Percentiles rank a stretch among this genome's conserved stretches.
Evolutionary conservation across 2,888 invertebrate species (phyloP).

Genomic region (Lissonota sp.): DNA sequence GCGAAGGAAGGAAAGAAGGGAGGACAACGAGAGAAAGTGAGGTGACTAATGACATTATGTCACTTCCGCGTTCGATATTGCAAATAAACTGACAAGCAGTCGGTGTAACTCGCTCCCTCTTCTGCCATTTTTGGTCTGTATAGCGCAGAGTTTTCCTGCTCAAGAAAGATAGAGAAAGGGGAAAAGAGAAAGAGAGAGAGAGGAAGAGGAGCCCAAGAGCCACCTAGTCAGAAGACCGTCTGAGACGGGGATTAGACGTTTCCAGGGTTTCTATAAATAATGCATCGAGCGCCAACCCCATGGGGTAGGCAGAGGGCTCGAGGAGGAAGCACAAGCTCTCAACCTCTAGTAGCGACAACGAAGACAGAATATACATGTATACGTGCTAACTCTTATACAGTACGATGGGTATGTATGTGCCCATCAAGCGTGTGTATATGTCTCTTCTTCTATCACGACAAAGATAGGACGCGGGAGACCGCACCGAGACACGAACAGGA

Average conservation of each 20-base stretch:
- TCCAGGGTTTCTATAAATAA: conserved; percentile 79
- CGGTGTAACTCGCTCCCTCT: conserved; percentile 1
- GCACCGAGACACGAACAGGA: conserved; percentile 23
- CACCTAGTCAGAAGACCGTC: conserved; percentile 74
- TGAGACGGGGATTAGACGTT: conserved; percentile 79
- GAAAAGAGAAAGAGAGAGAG: too few relatives aligned
- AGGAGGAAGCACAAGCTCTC: conserved; percentile 30
- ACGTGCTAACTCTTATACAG: neutral
- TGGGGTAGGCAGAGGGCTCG: conserved; percentile 40
- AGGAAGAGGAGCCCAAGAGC: conserved; percentile 37
- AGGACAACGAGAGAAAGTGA: conserved; percentile 14
- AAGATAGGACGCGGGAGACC: conserved; percentile 25
- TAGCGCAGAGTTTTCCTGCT: conserved; percentile 36
- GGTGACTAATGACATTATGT: conserved; percentile 62
- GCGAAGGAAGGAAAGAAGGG: neutral
- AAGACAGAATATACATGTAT: neutral
- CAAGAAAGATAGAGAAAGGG: conserved; percentile 14
- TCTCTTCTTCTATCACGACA: conserved; percentile 4
- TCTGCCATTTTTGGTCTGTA: neutral
- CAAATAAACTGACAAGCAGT: conserved; percentile 63
- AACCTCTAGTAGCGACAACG: conserved; percentile 10
- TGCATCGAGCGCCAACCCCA: conserved; percentile 70
- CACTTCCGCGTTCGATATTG: conserved; percentile 64
- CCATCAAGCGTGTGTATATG: too few relatives aligned
- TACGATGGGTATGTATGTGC: too few relatives aligned